Percentiles rank a stretch among this genome's conserved stretches.
Conservation (phyloP, 2,797 vertebrate genomes). For the Sebastes hopkinsi region DNA sequence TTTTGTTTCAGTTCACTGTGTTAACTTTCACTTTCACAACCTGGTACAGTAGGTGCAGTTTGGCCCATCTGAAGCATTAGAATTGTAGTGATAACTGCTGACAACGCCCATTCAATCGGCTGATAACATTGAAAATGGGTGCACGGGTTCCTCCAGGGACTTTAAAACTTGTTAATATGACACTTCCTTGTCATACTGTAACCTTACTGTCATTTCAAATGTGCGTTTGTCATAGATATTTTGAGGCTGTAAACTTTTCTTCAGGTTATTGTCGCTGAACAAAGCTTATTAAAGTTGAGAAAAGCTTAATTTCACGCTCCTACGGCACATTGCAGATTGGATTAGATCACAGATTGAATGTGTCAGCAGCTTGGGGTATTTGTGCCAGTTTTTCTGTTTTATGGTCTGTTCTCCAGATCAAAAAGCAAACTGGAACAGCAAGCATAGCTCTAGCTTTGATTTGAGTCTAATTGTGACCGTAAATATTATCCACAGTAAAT, state of each 20-base stretch:
- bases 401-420: not conserved
- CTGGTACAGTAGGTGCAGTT: no score
- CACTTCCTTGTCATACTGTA: not conserved
- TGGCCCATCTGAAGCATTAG: no score
- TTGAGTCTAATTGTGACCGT: conserved; percentile 33
- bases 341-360: not conserved
- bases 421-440: not conserved
- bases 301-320: conserved; percentile 45
- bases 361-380: conserved; percentile 3
- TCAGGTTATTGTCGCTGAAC: not conserved
- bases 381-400: not conserved
- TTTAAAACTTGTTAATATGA: not conserved
- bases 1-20: no score
- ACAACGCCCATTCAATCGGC: no score
- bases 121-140: no score
- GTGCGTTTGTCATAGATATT: not conserved
- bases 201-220: not conserved
- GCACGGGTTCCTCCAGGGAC: not conserved
- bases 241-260: not conserved
- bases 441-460: not conserved
- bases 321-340: not conserved
- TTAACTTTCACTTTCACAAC: no score
- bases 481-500: conserved; percentile 23
- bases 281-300: conserved; percentile 5
- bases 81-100: no score